Conservation (phyloP, 2,113 vertebrate genomes). For the Globicephala melas region DNA sequence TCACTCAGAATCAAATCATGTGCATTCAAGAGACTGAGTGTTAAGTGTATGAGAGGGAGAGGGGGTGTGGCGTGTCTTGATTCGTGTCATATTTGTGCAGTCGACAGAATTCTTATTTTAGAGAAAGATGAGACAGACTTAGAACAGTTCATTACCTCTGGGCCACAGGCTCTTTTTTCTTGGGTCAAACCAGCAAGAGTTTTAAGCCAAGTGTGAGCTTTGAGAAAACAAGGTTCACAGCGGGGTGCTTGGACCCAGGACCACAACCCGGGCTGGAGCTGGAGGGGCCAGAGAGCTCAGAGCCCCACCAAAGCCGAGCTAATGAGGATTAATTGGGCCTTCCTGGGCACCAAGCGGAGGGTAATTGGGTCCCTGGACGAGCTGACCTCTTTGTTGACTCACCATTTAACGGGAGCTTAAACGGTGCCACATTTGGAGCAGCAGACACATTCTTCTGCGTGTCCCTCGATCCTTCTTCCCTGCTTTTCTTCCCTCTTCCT, state of each 20-base stretch:
- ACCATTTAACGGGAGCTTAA: slow-evolving; percentile 54
- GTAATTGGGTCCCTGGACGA: slow-evolving; percentile 54
- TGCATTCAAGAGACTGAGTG: background rate
- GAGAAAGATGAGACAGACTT: background rate
- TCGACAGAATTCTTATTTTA: background rate
- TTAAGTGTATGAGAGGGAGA: background rate
- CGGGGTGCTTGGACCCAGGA: slow-evolving; percentile 37
- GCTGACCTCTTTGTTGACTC: slow-evolving; percentile 62
- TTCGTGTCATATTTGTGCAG: background rate
- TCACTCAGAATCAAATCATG: background rate
- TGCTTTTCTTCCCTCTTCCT: background rate
- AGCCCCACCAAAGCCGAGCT: slow-evolving; percentile 33
- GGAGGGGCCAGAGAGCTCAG: slow-evolving; percentile 21
- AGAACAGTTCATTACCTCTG: slow-evolving; percentile 12
- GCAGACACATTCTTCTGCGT: slow-evolving; percentile 11
- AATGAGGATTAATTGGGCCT: slow-evolving; percentile 63
- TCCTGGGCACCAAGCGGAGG: slow-evolving; percentile 50
- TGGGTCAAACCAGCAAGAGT: slow-evolving; percentile 59
- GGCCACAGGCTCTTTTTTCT: slow-evolving; percentile 45
- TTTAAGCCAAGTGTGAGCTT: slow-evolving; percentile 66
- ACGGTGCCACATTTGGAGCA: slow-evolving; percentile 28
- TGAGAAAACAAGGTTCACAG: slow-evolving; percentile 72
- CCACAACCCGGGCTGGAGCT: slow-evolving; percentile 49
- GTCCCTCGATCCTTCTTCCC: background rate
- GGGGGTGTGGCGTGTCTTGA: background rate